A percentile compares a stretch with the other conserved stretches of the same genome.
Conservation (phyloP, 2,797 vertebrate genomes). For the Characodon lateralis region DNA sequence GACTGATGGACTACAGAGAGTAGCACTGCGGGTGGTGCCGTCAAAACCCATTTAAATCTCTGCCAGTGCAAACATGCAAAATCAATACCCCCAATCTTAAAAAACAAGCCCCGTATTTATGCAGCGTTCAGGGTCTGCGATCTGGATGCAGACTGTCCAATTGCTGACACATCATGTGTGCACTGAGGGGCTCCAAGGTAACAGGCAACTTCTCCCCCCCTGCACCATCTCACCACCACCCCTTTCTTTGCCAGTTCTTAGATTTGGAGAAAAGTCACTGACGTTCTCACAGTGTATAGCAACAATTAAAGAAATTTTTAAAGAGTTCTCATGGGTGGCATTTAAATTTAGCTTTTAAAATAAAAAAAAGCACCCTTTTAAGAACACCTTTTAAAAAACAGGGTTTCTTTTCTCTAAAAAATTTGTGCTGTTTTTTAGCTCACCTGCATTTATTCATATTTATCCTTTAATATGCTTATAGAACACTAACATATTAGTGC, state of each 20-base stretch:
- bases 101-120: slow-evolving; percentile 32
- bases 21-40: slow-evolving; percentile 59
- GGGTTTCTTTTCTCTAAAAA: slow-evolving; percentile 20
- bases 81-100: slow-evolving; percentile 33
- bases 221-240: slow-evolving; percentile 11
- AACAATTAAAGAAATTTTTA: slow-evolving; percentile 51
- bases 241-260: slow-evolving; percentile 54
- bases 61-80: slow-evolving; percentile 37
- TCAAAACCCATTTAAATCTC: slow-evolving; percentile 67
- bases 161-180: slow-evolving; percentile 52
- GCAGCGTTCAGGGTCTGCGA: slow-evolving; percentile 37
- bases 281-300: slow-evolving; percentile 56
- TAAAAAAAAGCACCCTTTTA: slow-evolving; percentile 25
- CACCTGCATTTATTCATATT: slow-evolving; percentile 16
- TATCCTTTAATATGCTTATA: not conserved
- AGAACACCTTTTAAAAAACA: slow-evolving; percentile 26
- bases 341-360: slow-evolving; percentile 56
- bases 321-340: slow-evolving; percentile 43
- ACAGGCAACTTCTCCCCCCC: slow-evolving; percentile 70
- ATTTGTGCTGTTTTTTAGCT: slow-evolving; percentile 1
- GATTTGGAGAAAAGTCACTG: slow-evolving; percentile 59
- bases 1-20: slow-evolving; percentile 55
- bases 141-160: slow-evolving; percentile 20
- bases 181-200: slow-evolving; percentile 55
- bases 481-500: not conserved